These are phyloP conservation scores for Caenorhabditis tropicalis DNA, from an alignment of 1,140 invertebrate genomes.

Conservation along the genomic window DNA sequence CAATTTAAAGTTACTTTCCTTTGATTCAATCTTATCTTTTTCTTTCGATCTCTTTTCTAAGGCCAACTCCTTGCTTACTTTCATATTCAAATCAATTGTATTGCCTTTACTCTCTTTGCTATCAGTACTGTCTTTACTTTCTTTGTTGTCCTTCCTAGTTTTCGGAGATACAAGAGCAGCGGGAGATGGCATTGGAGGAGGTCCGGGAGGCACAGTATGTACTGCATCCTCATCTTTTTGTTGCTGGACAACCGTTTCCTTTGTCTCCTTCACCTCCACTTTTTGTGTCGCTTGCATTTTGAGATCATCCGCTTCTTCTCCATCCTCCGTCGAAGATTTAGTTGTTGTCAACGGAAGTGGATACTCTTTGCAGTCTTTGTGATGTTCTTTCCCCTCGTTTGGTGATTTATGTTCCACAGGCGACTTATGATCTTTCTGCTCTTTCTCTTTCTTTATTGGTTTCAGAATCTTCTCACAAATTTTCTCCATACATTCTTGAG, in stretches of 20 bases:
- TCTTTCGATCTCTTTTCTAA: not conserved
- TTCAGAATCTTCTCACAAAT: constrained; percentile 12
- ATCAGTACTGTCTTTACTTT: not conserved
- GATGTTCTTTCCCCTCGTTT: not conserved
- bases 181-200: not conserved
- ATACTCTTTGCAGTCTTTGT: not conserved
- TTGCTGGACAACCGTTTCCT: not conserved
- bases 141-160: no score
- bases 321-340: not conserved
- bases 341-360: not conserved
- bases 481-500: not conserved
- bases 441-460: not conserved
- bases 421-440: not conserved
- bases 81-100: not conserved
- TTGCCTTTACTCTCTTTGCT: not conserved
- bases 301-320: not conserved
- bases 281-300: not conserved
- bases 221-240: not conserved
- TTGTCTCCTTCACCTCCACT: not conserved
- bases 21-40: not conserved
- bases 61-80: not conserved
- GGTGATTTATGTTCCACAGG: not conserved
- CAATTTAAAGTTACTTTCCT: not conserved
- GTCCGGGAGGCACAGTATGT: not conserved
- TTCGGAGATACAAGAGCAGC: not conserved